Base-by-base conservation (phyloP, 2,113 vertebrate genomes). In the Suncus etruscus region DNA sequence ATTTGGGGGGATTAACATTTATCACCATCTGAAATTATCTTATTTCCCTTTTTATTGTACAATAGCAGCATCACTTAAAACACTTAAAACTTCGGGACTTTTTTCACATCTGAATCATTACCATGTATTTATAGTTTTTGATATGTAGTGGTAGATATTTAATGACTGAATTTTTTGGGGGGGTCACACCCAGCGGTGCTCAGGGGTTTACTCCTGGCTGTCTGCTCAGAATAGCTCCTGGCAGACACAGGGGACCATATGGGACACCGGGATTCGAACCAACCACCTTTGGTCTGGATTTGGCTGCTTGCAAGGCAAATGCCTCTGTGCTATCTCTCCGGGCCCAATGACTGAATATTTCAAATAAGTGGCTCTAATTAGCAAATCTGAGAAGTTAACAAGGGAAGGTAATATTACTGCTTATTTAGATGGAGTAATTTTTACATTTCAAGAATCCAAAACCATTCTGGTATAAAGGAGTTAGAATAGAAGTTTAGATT, bases 381-480 rank as follows among this genome's bases (percentile, higher is more conserved):
- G 79, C 25, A 85, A 63, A 80, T 69, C 51, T 76, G n/a, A 89
- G 11, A 63, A 89, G 15, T 70, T 76, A 84, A 39, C 29, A 79
- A 80, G 11, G 27, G 74, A 85, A 50, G 11, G 18, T 87, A 45
- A 18, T 84, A 63, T 75, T 68, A 80, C 58, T 72, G 20, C 31
- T 65, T 29, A 31, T 91, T 80, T 68, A 45, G 11, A 8, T 45
- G 24, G 8, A 72, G 70, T 65, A 86, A 82, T 12, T 50, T 81
- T 83, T 82, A 78, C 77, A 10, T 73, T 86, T 61, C 39, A 31
- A 82, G 86, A 77, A 77, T 68, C 32, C 51, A 20, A 58, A 92
- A 47, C 66, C 65, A n/a, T 65, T 25, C 48, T 31, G 29, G 72
- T 81, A 70, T 29, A 61, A 68, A 88, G n/a, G 45, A 6, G 24